These are phyloP conservation scores for Garrulus glandarius DNA, from an alignment of 2,797 vertebrate genomes.

Conservation along the genomic window DNA sequence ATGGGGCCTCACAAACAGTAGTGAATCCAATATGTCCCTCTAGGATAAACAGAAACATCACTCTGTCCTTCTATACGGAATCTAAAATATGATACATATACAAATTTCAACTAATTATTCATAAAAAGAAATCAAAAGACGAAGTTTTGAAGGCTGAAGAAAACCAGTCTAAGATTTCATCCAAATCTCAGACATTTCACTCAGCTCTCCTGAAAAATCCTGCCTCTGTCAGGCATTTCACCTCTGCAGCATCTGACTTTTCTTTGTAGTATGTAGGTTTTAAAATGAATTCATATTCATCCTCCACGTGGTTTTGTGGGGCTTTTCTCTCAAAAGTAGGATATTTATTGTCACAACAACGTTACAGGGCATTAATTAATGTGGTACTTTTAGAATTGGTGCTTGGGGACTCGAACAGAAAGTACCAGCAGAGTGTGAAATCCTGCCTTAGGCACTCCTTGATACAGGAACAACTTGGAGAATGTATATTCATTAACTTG, in stretches of 20 bases:
- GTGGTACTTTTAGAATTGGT: not conserved
- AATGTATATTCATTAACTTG: not conserved
- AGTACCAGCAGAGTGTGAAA: not conserved
- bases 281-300: not conserved
- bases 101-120: not conserved
- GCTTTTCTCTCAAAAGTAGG: not conserved
- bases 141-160: not conserved
- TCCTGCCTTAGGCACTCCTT: not conserved
- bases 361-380: not conserved
- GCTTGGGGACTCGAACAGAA: not conserved
- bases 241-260: not conserved
- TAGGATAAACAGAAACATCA: not conserved
- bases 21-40: not conserved
- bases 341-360: not conserved
- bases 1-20: not conserved
- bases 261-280: not conserved
- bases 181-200: not conserved
- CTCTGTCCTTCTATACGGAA: not conserved
- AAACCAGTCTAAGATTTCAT: not conserved
- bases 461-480: not conserved
- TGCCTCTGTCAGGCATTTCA: not conserved
- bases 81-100: fast-evolving
- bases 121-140: not conserved
- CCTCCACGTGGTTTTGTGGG: not conserved
- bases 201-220: not conserved